A percentile compares a stretch with the other conserved stretches of the same genome.
phyloP scores from a whole-genome alignment of 2,113 vertebrate genomes.

The Hippocampus comes region DNA sequence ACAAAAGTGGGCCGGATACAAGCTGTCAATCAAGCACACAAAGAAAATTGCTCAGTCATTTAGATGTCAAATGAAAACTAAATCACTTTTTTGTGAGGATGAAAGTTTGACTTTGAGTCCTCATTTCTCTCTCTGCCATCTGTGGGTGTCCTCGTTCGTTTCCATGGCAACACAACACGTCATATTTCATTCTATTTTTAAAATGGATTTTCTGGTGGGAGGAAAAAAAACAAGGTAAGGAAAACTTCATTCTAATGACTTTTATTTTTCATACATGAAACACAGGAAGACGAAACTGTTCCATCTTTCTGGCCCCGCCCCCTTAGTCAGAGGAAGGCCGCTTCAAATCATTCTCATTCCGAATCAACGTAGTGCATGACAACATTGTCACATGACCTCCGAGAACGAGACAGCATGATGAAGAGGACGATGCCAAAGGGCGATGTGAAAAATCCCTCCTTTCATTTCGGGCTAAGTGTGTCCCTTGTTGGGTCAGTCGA shows the following conservation, averaged over 20 bases:
- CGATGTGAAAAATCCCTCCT: no score
- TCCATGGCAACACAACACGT: background rate
- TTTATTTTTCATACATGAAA: slow-evolving; percentile 47
- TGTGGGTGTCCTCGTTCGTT: background rate
- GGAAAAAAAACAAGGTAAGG: no score
- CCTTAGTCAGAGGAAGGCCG: slow-evolving; percentile 5
- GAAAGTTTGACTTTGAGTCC: background rate
- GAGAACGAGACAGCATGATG: background rate
- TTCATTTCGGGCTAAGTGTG: no score
- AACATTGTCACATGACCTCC: slow-evolving; percentile 6
- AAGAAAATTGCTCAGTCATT: background rate
- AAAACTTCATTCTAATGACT: background rate
- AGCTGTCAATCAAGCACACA: background rate
- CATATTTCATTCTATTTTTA: background rate
- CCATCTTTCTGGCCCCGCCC: slow-evolving; percentile 4
- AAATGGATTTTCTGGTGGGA: background rate
- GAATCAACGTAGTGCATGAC: background rate
- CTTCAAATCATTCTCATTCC: background rate
- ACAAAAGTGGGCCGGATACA: background rate
- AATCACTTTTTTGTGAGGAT: background rate
- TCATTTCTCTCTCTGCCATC: background rate
- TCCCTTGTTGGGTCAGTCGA: no score
- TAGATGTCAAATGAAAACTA: background rate
- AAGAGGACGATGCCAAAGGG: slow-evolving; percentile 41
- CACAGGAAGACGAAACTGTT: slow-evolving; percentile 52